Base-by-base conservation (phyloP, 2,888 invertebrate species). In the Pristionchus japonicus region DNA sequence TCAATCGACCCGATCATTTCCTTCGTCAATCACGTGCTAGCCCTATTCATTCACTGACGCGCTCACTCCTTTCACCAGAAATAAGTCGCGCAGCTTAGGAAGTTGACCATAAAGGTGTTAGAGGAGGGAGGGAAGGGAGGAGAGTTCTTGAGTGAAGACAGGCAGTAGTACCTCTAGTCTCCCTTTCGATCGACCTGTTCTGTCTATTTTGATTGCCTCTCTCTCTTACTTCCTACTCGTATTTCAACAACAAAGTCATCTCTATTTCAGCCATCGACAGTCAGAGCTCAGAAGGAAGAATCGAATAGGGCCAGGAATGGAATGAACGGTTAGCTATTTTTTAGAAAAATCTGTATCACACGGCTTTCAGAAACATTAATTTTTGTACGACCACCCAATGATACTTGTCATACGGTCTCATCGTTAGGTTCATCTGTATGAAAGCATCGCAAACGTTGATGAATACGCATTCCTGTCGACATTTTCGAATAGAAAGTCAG, bases 251-350 rank as follows among this genome's bases (percentile, higher is more conserved):
- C 77, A 77, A 77, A 77, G 27, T 2, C 57, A 34, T 34, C 17
- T 77, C 74, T 37, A 31, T 88, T 88, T 52, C 83, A 89, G 89
- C 61, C 85, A 15, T 34, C 61, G 47, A 92, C 92, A n/a, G 91
- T 91, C 23, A 87, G 92, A 67, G 90, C 91, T 1, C 91, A 91
- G 34, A 92, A 92, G 88, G 92, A 92, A 88, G 92, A 92, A 86
- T 90, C 91, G 57, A 85, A 67, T 47, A 83, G 92, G 86, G 77
- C 91, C 77, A 88, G 92, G 11, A 90, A 91, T 40, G 91, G 90
- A 49, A 89, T 90, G 86, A 83, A 83, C 34, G 52, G 82, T 49
- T 40, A 7, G 20, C 27, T 47, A 70, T 20, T 43, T 9, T 77
- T 27, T n/a, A n/a, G n/a, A n/a, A n/a, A n/a, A n/a, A n/a, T 31